These are phyloP conservation scores for Drosophila ambigua DNA, from an alignment of 1,140 invertebrate species.

Conservation along the genomic window DNA sequence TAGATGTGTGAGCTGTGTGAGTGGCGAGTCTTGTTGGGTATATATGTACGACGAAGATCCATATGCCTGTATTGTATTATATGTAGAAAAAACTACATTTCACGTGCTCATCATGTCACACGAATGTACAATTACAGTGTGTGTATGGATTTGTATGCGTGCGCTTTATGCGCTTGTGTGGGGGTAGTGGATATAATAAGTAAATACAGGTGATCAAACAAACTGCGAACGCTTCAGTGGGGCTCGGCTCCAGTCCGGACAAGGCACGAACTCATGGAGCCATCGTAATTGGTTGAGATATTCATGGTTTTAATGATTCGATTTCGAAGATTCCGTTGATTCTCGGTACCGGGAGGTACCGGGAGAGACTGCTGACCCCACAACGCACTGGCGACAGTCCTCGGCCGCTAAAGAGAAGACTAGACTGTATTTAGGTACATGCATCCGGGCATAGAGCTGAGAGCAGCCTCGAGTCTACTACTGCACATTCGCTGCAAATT, in stretches of 20 bases:
- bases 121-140: slow-evolving; percentile 13
- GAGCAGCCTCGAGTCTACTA: no score
- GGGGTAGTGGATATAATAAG: slow-evolving; percentile 39
- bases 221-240: slow-evolving; percentile 2
- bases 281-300: slow-evolving; percentile 2
- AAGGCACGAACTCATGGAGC: neutral
- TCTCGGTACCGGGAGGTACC: no score
- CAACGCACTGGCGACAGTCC: no score
- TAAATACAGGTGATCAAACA: slow-evolving; percentile 77
- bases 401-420: no score
- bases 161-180: slow-evolving; percentile 10
- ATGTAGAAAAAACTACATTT: slow-evolving; percentile 14
- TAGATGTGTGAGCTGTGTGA: neutral
- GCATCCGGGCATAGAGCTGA: no score
- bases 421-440: no score
- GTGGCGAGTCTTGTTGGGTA: slow-evolving; percentile 8
- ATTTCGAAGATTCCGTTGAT: no score
- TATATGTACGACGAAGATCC: no score
- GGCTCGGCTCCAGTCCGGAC: neutral
- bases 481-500: no score
- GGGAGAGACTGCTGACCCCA: no score
- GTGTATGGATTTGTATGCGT: neutral
- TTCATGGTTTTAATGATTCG: slow-evolving; percentile 4
- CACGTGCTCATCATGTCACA: slow-evolving; percentile 33
- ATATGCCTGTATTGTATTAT: no score